These are phyloP conservation scores for Rutpela maculata DNA, from an alignment of 2,888 invertebrate species.

Conservation along the genomic window DNA sequence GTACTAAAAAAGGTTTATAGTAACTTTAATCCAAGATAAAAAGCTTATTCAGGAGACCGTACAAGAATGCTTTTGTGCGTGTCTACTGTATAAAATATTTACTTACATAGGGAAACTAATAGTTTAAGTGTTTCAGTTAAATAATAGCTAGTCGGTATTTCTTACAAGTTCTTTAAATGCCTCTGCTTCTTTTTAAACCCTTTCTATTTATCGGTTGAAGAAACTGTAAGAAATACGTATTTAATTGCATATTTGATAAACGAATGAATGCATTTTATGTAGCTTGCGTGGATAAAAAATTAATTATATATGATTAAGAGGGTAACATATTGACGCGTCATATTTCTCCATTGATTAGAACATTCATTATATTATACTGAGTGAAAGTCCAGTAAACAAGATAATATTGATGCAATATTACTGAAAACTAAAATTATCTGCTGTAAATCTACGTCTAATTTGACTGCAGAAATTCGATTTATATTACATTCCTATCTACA, in stretches of 20 bases:
- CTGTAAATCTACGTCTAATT: no score
- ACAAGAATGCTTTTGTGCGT: constrained; percentile 60
- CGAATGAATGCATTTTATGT: not conserved
- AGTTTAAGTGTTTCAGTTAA: constrained; percentile 19
- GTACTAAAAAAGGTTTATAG: constrained; percentile 54
- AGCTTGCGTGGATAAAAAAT: not conserved
- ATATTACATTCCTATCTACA: no score
- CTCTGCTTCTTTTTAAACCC: not conserved
- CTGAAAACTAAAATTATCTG: no score
- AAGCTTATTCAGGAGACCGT: constrained; percentile 54
- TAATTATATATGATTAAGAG: not conserved
- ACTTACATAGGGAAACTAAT: constrained; percentile 40
- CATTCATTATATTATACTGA: not conserved
- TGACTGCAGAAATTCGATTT: no score
- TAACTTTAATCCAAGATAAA: constrained; percentile 61
- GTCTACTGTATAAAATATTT: constrained; percentile 45
- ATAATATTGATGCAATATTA: no score
- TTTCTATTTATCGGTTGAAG: not conserved
- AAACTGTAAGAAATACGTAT: not conserved
- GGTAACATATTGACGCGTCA: not conserved
- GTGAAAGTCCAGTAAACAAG: not conserved
- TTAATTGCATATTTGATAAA: not conserved
- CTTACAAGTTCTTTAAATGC: not conserved
- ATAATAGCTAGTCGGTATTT: not conserved
- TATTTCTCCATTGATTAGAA: not conserved